Base-by-base conservation (phyloP, 2,888 invertebrate species). In the Sphaeridia pumilis region DNA sequence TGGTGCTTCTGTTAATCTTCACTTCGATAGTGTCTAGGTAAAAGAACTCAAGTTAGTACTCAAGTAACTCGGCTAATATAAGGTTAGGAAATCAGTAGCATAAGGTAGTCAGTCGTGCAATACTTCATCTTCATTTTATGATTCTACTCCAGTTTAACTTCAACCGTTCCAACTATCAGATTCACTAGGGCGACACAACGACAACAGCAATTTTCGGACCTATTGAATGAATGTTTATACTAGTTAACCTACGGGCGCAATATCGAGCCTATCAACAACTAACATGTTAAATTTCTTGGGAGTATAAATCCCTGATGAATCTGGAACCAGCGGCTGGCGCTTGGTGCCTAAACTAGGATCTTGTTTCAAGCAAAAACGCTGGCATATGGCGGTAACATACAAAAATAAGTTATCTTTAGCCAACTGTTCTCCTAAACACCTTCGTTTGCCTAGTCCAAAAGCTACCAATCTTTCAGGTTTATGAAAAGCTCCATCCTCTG, bases 361-460 rank as follows among this genome's bases (percentile, higher is more conserved):
- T 14, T 44, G 24, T n/a, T 20, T 14, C n/a, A 44, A 26, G 3
- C 26, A 17, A 25, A 44, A 44, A 10, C 25, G 24, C 20, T 44
- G 45, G 3, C 24, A 22, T 17, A 44, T 44, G 2, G 45, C 12
- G 22, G 26, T 44, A 4, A 44, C 27, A 14, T 25, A 44, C 2
- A 44, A 27, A 22, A 44, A 44, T n/a, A 44, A 44, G 20, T 44
- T 44, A 14, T 44, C 45, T 5, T 26, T 24, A 14, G 45, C 45
- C n/a, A 44, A 22, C 45, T 44, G 45, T 22, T 44, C 45, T 4
- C 46, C 46, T n/a, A 27, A 34, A 22, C 46, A 46, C 7, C 21
- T 28, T 10, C 46, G 3, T 12, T n/a, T 28, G 2, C 46, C 46
- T 4, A 44, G 24, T 10, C 26, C 24, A 26, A 44, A 44, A 12